Percentiles rank a stretch among this genome's conserved stretches.
These are phyloP conservation scores for Amphimedon queenslandica DNA, from an alignment of 37 sponge, comb jelly and placozoan genomes.

Conservation along the genomic window DNA sequence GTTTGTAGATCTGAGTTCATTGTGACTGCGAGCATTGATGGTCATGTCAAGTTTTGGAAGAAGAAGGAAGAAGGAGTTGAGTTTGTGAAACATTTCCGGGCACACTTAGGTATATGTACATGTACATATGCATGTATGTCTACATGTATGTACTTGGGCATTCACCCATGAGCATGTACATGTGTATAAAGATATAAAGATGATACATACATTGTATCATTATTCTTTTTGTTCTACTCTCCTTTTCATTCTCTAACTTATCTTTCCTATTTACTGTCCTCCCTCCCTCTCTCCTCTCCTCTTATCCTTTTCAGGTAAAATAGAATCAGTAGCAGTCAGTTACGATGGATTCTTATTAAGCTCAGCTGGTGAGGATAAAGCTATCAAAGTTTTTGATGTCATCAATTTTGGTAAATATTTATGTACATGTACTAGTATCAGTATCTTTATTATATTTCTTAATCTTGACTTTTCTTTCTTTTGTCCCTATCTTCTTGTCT, in stretches of 20 bases:
- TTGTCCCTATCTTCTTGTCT: not conserved
- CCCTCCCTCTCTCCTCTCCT: no score
- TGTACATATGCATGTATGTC: no score
- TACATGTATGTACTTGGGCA: no score
- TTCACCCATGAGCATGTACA: no score
- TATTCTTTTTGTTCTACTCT: no score
- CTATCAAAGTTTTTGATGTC: conserved; percentile 95
- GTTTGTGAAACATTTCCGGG: conserved; percentile 97
- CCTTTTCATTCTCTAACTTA: no score
- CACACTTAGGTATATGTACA: conserved; percentile 69
- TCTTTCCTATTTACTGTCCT: no score
- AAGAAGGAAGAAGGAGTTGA: conserved; percentile 85
- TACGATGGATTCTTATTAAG: conserved; percentile 78
- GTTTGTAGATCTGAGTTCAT: conserved; percentile 78
- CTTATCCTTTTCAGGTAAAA: conserved; percentile 39
- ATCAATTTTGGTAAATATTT: conserved; percentile 84
- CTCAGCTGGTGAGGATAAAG: conserved; percentile 77
- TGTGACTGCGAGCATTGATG: conserved; percentile 88
- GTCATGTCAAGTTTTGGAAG: conserved; percentile 99
- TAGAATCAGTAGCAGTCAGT: conserved; percentile 66
- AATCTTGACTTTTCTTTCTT: not conserved
- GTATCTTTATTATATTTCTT: no score
- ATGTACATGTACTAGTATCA: not conserved
- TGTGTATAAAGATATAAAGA: no score
- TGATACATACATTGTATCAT: no score